Percentiles rank a stretch among this genome's conserved stretches.
These are phyloP conservation scores for Ophion costatus DNA, from an alignment of 2,888 invertebrate genomes.

Conservation along the genomic window DNA sequence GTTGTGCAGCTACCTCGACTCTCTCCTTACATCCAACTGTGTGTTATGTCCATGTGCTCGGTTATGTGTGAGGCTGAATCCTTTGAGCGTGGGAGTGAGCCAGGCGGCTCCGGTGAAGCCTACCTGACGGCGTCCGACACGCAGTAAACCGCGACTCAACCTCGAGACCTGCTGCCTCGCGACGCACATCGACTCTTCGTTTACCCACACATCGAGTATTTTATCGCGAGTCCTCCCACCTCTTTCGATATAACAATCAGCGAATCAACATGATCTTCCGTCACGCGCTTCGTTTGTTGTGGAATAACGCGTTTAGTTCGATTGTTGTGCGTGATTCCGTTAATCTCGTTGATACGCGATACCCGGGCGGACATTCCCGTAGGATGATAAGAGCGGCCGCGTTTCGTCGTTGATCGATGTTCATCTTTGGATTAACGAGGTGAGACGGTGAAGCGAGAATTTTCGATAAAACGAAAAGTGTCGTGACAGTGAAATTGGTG, in stretches of 20 bases:
- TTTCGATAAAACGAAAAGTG: neutral
- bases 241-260: constrained; percentile 31
- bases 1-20: constrained; percentile 61
- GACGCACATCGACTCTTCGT: constrained; percentile 56
- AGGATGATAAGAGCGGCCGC: constrained; percentile 25
- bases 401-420: neutral
- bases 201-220: constrained; percentile 48
- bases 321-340: constrained; percentile 25
- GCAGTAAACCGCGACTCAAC: constrained; percentile 80
- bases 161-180: constrained; percentile 70
- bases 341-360: constrained; percentile 52
- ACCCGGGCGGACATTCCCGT: neutral
- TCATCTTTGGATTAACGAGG: neutral
- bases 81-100: constrained; percentile 79
- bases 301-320: constrained; percentile 9
- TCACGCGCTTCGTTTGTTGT: constrained; percentile 45
- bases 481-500: constrained; percentile 14
- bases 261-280: constrained; percentile 61
- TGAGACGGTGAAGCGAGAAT: neutral
- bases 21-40: constrained; percentile 55
- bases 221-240: constrained; percentile 45
- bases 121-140: constrained; percentile 83
- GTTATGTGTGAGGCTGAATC: constrained; percentile 71
- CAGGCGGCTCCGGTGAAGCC: constrained; percentile 76
- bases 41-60: constrained; percentile 62